These are phyloP conservation scores for Zygogramma bicolorata DNA, from an alignment of 2,888 invertebrate species.

Conservation along the genomic window DNA sequence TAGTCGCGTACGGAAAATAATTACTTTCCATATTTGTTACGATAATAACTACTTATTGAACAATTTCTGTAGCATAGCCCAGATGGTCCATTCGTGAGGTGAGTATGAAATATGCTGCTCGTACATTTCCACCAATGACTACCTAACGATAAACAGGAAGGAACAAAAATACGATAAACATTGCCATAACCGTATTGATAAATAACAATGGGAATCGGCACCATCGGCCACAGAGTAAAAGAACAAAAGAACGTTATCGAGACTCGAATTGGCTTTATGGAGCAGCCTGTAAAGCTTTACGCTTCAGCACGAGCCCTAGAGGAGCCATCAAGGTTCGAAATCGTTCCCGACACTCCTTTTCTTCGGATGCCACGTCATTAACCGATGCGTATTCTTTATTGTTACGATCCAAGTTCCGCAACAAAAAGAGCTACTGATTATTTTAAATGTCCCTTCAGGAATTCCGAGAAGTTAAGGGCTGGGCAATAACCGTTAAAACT, in stretches of 20 bases:
- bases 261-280: constrained; percentile 58
- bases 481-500: not conserved
- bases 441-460: constrained; percentile 41
- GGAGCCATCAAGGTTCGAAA: constrained; percentile 59
- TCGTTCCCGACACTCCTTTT: constrained; percentile 46
- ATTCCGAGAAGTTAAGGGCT: constrained; percentile 26
- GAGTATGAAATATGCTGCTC: too few relatives aligned
- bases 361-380: constrained; percentile 56
- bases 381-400: constrained; percentile 54
- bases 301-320: constrained; percentile 56
- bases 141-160: not conserved
- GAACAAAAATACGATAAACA: not conserved
- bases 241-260: constrained; percentile 49
- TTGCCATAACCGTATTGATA: constrained; percentile 35
- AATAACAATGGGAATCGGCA: constrained; percentile 33
- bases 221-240: constrained; percentile 21
- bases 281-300: constrained; percentile 54
- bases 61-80: too few relatives aligned
- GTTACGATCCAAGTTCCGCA: constrained; percentile 47
- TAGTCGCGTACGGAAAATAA: too few relatives aligned
- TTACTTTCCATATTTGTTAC: too few relatives aligned
- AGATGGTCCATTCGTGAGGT: too few relatives aligned
- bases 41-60: too few relatives aligned
- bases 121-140: not conserved
- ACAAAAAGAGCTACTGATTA: constrained; percentile 45